Evolutionary conservation across 1,140 invertebrate species (phyloP).

Genomic region (Nymphalis io): DNA sequence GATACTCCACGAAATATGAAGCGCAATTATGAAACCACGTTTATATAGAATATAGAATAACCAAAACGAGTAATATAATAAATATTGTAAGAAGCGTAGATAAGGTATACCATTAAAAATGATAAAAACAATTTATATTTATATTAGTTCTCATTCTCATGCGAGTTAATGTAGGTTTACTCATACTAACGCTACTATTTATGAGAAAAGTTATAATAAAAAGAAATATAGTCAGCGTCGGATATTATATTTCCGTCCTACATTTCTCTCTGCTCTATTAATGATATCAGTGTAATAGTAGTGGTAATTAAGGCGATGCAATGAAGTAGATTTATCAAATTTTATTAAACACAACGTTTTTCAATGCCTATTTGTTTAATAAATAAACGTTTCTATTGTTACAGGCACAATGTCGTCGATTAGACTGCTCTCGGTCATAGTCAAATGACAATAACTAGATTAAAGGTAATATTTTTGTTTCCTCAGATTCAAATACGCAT

Average conservation of each 20-base stretch:
- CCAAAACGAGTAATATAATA: no score
- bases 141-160: constrained; percentile 1
- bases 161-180: constrained; percentile 8
- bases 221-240: constrained; percentile 19
- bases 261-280: constrained; percentile 15
- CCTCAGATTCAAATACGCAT: no score
- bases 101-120: background rate
- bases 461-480: constrained; percentile 54
- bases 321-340: background rate
- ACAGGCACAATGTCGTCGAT: constrained; percentile 70
- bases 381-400: constrained; percentile 51
- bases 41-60: no score
- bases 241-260: constrained; percentile 24
- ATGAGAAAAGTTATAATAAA: constrained; percentile 19
- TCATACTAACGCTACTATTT: constrained; percentile 3
- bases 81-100: no score
- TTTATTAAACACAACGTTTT: background rate
- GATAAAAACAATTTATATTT: constrained; percentile 1
- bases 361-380: background rate
- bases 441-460: constrained; percentile 78
- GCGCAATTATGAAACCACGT: no score
- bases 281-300: constrained; percentile 5
- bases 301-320: constrained; percentile 2
- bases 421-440: constrained; percentile 62
- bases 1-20: no score